These are phyloP conservation scores for Rhyacichthys aspro DNA, from an alignment of 2,797 vertebrate genomes.

Conservation along the genomic window DNA sequence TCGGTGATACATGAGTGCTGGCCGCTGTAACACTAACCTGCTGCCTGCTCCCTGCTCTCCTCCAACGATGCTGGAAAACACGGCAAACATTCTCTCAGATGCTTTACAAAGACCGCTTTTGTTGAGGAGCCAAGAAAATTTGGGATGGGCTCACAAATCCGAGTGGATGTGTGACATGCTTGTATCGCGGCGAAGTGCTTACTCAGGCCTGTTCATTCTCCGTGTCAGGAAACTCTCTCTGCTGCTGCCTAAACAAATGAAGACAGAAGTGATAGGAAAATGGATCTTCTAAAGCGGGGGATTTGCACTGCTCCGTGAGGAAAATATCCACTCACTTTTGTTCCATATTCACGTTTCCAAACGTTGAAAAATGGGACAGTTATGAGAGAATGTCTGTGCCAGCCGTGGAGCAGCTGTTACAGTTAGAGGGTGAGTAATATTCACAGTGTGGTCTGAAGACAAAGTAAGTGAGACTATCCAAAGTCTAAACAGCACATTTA, in stretches of 20 bases:
- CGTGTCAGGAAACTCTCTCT: conserved; percentile 31
- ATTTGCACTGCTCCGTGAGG: conserved; percentile 19
- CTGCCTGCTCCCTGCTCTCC: conserved; percentile 44
- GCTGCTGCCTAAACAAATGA: conserved; percentile 19
- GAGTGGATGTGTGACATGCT: conserved; percentile 59
- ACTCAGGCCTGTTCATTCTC: conserved; percentile 43
- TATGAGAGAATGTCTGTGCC: conserved; percentile 35
- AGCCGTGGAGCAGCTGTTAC: not conserved
- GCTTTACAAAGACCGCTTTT: conserved; percentile 66
- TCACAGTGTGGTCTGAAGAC: conserved; percentile 6
- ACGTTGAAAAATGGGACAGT: conserved; percentile 37
- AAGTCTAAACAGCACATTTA: not conserved
- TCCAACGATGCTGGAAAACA: conserved; percentile 59
- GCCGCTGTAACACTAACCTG: conserved; percentile 9
- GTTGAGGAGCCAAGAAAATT: conserved; percentile 63
- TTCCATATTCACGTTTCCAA: conserved; percentile 36
- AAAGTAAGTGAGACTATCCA: not conserved
- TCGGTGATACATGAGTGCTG: conserved; percentile 40
- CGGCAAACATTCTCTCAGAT: conserved; percentile 63
- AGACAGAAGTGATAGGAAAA: conserved; percentile 56
- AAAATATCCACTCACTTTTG: conserved; percentile 36
- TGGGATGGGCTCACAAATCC: conserved; percentile 54
- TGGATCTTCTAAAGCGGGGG: conserved; percentile 34
- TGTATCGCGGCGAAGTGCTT: conserved; percentile 40
- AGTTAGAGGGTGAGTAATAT: not conserved